Base-by-base conservation (phyloP, 1,140 invertebrate species). In the Drosophila santomea region DNA sequence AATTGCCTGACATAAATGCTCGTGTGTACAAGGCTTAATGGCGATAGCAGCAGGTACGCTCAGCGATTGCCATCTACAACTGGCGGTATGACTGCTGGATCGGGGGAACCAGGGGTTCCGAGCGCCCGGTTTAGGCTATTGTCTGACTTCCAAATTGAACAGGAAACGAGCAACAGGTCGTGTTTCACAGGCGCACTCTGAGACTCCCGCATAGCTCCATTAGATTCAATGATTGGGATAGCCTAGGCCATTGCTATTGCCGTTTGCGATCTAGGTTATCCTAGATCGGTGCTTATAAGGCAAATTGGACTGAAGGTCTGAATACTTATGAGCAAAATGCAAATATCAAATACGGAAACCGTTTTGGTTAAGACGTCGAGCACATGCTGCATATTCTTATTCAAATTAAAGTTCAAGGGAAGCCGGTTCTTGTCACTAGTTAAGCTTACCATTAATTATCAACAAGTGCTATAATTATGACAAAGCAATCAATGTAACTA, bases 1-100 rank as follows among this genome's bases (percentile, higher is more conserved):
- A 79, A 83, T 83, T 71, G 75, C 80, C 75, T 59, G 75, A 60
- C 80, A 69, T 62, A 75, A 79, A 71, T 77, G 64, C 74, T 57
- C 74, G 74, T 76, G 74, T 77, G 51, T 68, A 76, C 63, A 68
- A 48, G 73, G n/a, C 54, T 76, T 75, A 75, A 76, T 76, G 50
- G 74, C 48, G 48, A 69, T 68, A 75, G 43, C 54, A 43, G 54
- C 77, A 80, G 47, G 48, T 58, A 57, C 55, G 47, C 52, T 67
- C 38, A 4, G 35, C 56, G 62, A 74, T 75, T 75, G 35, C 47
- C 73, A 75, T 75, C 73, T 75, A 76, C 72, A 76, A 69, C 32
- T 17, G 54, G 48, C 45, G 15, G 45, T 32, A 61, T 10, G 28
- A 41, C 20, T 39, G 28, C 59, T 39, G 23, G 14, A 15, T 45